Conservation (phyloP, 2,888 invertebrate species). For the Cecidostiba fungosa region DNA sequence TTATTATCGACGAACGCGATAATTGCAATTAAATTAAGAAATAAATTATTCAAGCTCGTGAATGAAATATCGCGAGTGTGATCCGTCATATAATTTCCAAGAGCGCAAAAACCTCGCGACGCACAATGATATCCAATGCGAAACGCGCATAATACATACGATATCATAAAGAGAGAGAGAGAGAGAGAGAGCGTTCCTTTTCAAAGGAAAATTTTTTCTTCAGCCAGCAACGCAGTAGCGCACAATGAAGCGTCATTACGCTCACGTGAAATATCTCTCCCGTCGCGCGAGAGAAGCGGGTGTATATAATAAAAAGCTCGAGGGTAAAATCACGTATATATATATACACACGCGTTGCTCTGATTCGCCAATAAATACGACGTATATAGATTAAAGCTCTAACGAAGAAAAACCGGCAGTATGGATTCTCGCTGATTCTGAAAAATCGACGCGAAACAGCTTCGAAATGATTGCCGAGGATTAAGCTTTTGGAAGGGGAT, state of each 20-base stretch:
- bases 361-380: slow-evolving; percentile 24
- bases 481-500: too few species aligned
- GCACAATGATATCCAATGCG: too few species aligned
- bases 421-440: not conserved
- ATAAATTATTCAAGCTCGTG: not conserved
- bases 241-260: not conserved
- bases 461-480: not conserved
- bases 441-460: not conserved
- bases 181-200: not conserved
- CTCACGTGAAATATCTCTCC: not conserved
- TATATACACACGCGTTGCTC: not conserved
- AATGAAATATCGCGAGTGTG: not conserved
- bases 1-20: too few species aligned
- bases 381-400: not conserved
- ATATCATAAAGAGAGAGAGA: not conserved
- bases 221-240: not conserved
- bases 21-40: too few species aligned
- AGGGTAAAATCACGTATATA: not conserved
- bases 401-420: not conserved
- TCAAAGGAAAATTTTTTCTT: not conserved
- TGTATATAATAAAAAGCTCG: not conserved
- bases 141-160: not conserved
- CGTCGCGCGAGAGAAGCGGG: not conserved
- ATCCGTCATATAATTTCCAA: too few species aligned
- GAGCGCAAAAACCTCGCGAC: too few species aligned